These are phyloP conservation scores for Polypedilum pembai DNA, from an alignment of 1,140 invertebrate species.

Conservation along the genomic window DNA sequence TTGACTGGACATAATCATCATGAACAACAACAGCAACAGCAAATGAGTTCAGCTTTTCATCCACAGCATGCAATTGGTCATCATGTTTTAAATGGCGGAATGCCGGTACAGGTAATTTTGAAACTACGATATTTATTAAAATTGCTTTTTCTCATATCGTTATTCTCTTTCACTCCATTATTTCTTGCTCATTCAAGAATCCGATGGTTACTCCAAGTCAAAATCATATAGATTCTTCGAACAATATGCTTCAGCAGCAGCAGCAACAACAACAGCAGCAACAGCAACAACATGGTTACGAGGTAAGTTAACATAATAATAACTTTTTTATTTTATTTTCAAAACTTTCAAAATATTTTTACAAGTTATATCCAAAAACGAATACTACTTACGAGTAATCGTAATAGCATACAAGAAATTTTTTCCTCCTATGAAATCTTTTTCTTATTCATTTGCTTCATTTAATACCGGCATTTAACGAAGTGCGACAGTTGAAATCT, in stretches of 20 bases:
- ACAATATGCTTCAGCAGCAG: constrained; percentile 41
- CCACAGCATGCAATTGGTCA: constrained; percentile 41
- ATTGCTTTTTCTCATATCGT: background rate
- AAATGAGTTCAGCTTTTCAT: constrained; percentile 36
- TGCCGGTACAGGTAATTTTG: constrained; percentile 40
- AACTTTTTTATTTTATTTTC: too few species aligned
- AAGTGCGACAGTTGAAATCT: too few species aligned
- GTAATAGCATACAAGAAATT: background rate
- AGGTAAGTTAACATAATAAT: constrained; percentile 31
- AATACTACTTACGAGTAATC: background rate
- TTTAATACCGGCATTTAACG: too few species aligned
- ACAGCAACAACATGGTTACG: constrained; percentile 40
- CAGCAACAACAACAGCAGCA: constrained; percentile 36
- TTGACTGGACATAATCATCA: constrained; percentile 35
- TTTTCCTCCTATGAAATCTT: background rate
- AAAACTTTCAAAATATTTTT: too few species aligned
- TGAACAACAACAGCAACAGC: constrained; percentile 38
- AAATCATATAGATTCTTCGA: constrained; percentile 43
- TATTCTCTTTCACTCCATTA: background rate
- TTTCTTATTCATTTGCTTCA: background rate
- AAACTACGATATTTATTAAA: background rate
- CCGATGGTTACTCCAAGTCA: constrained; percentile 42
- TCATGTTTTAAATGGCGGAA: constrained; percentile 43
- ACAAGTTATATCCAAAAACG: too few species aligned
- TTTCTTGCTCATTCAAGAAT: constrained; percentile 30